Conservation (phyloP, 2,113 vertebrate genomes). For the Austrofundulus limnaeus region DNA sequence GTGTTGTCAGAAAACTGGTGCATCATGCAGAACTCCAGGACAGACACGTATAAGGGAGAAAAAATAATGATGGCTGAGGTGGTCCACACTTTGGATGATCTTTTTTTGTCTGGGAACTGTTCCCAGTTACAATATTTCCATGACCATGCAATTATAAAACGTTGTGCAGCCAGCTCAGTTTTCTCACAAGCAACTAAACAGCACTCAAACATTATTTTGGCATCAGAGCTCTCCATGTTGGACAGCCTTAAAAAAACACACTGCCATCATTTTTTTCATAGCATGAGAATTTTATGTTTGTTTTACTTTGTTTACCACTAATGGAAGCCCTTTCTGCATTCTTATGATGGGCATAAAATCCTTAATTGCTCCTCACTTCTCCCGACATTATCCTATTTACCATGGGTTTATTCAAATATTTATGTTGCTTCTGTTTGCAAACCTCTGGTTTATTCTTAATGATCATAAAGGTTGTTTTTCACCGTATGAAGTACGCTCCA, state of each 20-base stretch:
- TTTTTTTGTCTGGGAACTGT: slow-evolving; percentile 15
- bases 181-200: slow-evolving; percentile 7
- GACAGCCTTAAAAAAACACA: neutral
- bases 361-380: neutral
- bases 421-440: slow-evolving; percentile 1
- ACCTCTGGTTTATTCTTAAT: slow-evolving; percentile 20
- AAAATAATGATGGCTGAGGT: slow-evolving; percentile 49
- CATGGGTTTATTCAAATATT: slow-evolving; percentile 21
- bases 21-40: slow-evolving; percentile 26
- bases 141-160: slow-evolving; percentile 20
- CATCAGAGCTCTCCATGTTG: slow-evolving; percentile 1
- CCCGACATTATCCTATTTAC: slow-evolving; percentile 2
- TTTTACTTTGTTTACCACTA: neutral
- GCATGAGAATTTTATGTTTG: neutral
- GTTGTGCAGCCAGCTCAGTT: slow-evolving; percentile 5
- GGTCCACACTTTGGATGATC: slow-evolving; percentile 26
- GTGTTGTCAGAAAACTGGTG: slow-evolving; percentile 22
- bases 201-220: slow-evolving; percentile 2
- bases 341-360: neutral
- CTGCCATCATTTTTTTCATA: neutral
- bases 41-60: slow-evolving; percentile 29
- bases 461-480: slow-evolving; percentile 4
- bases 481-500: neutral
- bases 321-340: neutral
- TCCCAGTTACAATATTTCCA: slow-evolving; percentile 7